A percentile compares a stretch with the other conserved stretches of the same genome.
These are phyloP conservation scores for Diphyllodes magnificus DNA, from an alignment of 2,113 vertebrate species.

Conservation along the genomic window DNA sequence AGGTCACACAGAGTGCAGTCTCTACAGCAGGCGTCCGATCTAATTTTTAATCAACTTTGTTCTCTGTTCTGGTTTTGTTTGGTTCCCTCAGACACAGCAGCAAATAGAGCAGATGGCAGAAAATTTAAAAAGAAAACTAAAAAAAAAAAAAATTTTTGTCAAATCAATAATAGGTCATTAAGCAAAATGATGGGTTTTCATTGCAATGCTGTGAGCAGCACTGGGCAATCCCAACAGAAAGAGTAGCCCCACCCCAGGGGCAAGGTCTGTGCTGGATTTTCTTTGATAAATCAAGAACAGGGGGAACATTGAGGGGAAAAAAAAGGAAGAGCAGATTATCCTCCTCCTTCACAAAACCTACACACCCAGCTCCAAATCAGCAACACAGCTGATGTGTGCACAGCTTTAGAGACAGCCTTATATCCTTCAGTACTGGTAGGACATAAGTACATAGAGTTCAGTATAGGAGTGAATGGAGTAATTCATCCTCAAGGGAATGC, in stretches of 20 bases:
- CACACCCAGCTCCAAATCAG: neutral
- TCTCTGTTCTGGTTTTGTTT: neutral
- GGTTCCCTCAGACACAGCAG: neutral
- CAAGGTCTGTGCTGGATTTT: neutral
- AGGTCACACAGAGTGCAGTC: constrained; percentile 48
- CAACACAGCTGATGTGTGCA: neutral
- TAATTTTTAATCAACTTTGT: neutral
- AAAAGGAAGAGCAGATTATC: constrained; percentile 24
- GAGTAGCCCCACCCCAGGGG: neutral
- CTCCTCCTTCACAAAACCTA: constrained; percentile 52
- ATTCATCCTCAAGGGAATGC: neutral
- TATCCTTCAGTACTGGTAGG: neutral
- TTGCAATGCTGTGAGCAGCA: neutral
- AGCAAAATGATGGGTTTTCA: neutral
- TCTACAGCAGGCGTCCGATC: neutral
- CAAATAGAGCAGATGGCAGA: neutral
- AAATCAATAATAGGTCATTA: neutral
- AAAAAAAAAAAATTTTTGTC: neutral
- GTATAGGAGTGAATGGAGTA: neutral
- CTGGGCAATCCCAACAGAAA: neutral
- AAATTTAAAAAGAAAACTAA: neutral
- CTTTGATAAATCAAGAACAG: neutral
- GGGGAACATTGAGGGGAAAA: neutral
- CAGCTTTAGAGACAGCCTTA: neutral
- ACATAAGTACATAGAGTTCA: neutral